phyloP scores from a whole-genome alignment of 2,888 invertebrate species.

The Drosophila neotestacea region DNA sequence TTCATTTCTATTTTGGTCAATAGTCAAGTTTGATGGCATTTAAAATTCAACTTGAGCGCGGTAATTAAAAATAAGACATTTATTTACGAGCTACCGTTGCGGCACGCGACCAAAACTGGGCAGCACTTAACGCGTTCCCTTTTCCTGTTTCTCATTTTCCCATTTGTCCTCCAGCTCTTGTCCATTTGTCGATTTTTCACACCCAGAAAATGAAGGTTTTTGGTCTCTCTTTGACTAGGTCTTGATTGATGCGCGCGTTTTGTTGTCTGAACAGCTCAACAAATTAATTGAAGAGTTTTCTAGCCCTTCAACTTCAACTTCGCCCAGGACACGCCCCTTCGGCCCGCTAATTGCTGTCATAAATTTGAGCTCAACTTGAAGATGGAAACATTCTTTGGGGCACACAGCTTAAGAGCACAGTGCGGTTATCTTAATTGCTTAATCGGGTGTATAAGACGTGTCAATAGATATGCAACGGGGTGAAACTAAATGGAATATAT shows the following conservation, averaged over 20 bases:
- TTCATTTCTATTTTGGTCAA: constrained; percentile 6
- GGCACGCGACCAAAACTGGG: constrained; percentile 72
- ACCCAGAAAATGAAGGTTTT: constrained; percentile 34
- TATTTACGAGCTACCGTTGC: constrained; percentile 65
- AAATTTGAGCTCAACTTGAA: constrained; percentile 59
- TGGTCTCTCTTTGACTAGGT: constrained; percentile 27
- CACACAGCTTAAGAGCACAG: constrained; percentile 14
- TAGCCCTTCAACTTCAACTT: neutral
- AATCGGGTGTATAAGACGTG: constrained; percentile 36
- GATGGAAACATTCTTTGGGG: constrained; percentile 36
- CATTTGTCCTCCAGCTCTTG: neutral
- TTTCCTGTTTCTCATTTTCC: neutral
- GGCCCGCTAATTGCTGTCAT: constrained; percentile 72
- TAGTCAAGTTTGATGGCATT: constrained; percentile 40
- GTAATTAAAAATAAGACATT: constrained; percentile 78
- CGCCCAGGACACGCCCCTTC: constrained; percentile 38
- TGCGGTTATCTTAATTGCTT: constrained; percentile 11
- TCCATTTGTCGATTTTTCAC: constrained; percentile 50
- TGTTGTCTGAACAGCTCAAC: constrained; percentile 62
- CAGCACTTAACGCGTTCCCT: constrained; percentile 9
- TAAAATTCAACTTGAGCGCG: constrained; percentile 67
- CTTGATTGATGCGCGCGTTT: constrained; percentile 73
- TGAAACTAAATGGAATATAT: too few species aligned
- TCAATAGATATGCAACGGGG: constrained; percentile 11
- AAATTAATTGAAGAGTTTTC: constrained; percentile 72